Base-by-base conservation (phyloP, 2,888 invertebrate genomes). In the Yponomeuta sedellus region DNA sequence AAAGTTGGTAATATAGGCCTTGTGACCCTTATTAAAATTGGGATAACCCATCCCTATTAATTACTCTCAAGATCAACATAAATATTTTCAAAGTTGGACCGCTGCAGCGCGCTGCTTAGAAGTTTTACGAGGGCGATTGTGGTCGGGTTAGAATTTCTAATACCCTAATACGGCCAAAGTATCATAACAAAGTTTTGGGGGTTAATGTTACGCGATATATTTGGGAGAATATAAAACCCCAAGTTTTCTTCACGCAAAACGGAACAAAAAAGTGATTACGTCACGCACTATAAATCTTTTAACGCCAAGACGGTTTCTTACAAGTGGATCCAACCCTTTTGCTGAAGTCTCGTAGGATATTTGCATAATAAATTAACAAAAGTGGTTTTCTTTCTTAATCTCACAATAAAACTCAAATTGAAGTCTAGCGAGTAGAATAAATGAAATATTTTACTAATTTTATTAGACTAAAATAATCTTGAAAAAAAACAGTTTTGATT, bases 61-160 rank as follows among this genome's bases (percentile, higher is more conserved):
- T 87, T 85, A 81, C 85, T 86, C 87, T 87, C 86, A 85, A 85
- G 83, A 82, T 82, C 85, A 86, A 84, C 83, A 84, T 83, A 85
- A 84, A 82, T 82, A 80, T 85, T 83, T 83, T 77, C 75, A 79
- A 81, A 82, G 80, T 81, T 80, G 72, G 75, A 56, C 64, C 56
- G n/a, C 64, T 16, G 64, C 25, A 72, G 75, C 28, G 57, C 56
- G n/a, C 64, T 16, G 64, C 25, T 52, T 22, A n/a, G 22, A 10
- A 28, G 64, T 20, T 52, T 52, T 40, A 52, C 20, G 64, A 34
- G 62, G 62, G 62, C 62, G 19, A 16, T 52, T 16, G 44, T 19
- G 59, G 59, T 59, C 12, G 59, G 59, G 25, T 59, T 20, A 20
- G 25, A 59, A 59, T 22, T 59, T 59, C 20, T 20, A 59, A 22